Base-by-base conservation (phyloP, 1,140 invertebrate genomes). In the Coboldia fuscipes region DNA sequence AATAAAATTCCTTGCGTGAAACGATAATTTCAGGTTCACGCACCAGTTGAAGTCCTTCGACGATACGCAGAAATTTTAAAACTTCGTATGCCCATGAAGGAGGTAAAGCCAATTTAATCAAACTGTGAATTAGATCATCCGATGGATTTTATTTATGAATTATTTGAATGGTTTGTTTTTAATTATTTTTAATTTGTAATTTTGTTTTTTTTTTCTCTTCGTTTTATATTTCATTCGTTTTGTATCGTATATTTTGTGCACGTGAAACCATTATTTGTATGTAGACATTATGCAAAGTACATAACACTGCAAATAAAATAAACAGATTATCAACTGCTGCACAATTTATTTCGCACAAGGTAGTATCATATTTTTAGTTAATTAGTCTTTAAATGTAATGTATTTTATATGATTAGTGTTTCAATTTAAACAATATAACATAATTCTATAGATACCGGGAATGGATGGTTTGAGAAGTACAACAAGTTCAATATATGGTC, bases 11-110 rank as follows among this genome's bases (percentile, higher is more conserved):
- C n/a, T n/a, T n/a, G n/a, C n/a, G n/a, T n/a, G n/a, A n/a, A 26
- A 13, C 33, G n/a, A n/a, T n/a, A n/a, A n/a, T 58, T 48, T 30
- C 41, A 85, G 66, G 72, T 96, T 38, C 84, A 93, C 57, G 81
- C 82, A 3, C 82, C 92, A 0, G 63, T 71, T 45, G 66, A 78
- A 48, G 82, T 97, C 4, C 54, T 97, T 29, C 68, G 72, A 40
- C 69, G 82, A 43, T 94, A 96, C 60, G 77, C 84, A 34, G 92
- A 97, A 61, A 76, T 96, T 44, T 65, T 94, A 42, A 92, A 90
- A 53, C 64, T 97, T 19, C 71, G 88, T 55, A 81, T 96, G 78
- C 88, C 90, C 10, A 88, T 97, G 71, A 85, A 82, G 64, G 72
- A 82, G 60, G 67, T 84, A 44, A 45, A 30, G n/a, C n/a, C n/a